These are phyloP conservation scores for Rhagoletis pomonella DNA, from an alignment of 1,140 invertebrate genomes.

Conservation along the genomic window DNA sequence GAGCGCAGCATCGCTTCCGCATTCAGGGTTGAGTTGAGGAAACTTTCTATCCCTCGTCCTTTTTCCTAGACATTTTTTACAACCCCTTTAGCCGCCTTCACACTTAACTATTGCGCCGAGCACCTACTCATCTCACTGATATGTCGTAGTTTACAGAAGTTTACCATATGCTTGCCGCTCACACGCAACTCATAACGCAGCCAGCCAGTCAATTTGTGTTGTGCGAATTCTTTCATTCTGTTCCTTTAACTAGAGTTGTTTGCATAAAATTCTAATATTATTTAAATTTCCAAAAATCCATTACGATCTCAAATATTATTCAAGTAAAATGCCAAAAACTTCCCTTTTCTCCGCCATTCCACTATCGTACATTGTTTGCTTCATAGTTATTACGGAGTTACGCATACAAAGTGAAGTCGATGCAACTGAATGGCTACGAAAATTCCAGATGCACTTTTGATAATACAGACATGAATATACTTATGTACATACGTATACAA, in stretches of 20 bases:
- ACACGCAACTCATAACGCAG: not conserved
- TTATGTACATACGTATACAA: not conserved
- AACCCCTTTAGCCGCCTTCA: not conserved
- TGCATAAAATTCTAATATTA: slow-evolving; percentile 57
- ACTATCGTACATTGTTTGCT: not conserved
- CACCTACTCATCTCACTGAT: not conserved
- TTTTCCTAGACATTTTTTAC: not conserved
- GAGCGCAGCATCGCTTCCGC: not conserved
- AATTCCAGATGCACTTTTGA: slow-evolving; percentile 12
- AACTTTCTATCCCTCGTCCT: not conserved
- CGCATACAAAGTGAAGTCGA: not conserved
- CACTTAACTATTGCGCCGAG: not conserved
- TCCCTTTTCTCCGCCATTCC: not conserved
- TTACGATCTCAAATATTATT: slow-evolving; percentile 58
- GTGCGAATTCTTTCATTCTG: not conserved
- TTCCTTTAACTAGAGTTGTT: slow-evolving; percentile 54
- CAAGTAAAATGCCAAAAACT: slow-evolving; percentile 54
- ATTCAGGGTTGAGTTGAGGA: not conserved
- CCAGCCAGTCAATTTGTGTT: not conserved
- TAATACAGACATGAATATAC: not conserved
- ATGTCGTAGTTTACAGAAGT: not conserved
- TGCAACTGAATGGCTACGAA: slow-evolving; percentile 1
- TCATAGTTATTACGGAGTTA: not conserved
- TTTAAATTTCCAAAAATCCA: slow-evolving; percentile 57
- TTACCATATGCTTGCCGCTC: slow-evolving; percentile 1